Conservation (phyloP, 2,797 vertebrate genomes). For the Tangara arthus region DNA sequence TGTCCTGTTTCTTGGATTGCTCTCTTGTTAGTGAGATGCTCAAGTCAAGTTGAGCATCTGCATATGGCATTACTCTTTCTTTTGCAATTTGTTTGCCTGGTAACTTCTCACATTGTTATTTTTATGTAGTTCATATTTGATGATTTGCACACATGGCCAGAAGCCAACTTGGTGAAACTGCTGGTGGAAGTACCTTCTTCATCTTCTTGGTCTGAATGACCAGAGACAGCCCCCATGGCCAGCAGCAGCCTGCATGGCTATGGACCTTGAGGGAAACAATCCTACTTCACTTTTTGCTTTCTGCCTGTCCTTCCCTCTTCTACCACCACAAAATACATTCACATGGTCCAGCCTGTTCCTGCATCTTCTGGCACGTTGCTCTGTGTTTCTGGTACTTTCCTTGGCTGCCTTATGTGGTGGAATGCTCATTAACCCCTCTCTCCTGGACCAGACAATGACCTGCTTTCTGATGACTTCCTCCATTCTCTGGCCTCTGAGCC, state of each 20-base stretch:
- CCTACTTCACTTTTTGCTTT: background rate
- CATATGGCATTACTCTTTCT: background rate
- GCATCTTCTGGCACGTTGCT: background rate
- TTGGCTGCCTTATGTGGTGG: background rate
- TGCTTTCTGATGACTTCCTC: background rate
- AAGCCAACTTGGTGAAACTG: background rate
- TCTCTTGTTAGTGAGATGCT: background rate
- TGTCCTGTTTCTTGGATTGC: background rate
- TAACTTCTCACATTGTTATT: background rate
- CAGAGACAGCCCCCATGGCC: background rate
- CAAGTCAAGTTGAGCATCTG: background rate
- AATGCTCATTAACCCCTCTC: background rate
- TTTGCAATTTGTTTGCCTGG: background rate
- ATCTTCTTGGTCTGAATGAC: background rate
- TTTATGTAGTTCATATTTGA: background rate
- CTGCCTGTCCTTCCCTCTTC: background rate
- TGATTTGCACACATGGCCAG: background rate
- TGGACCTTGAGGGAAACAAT: background rate
- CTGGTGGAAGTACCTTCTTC: background rate
- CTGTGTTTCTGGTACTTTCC: background rate
- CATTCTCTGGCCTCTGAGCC: background rate
- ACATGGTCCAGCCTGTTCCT: background rate
- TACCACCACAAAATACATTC: background rate
- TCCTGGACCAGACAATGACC: background rate
- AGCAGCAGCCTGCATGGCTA: background rate